These are phyloP conservation scores for Crypturellus tataupa DNA, from an alignment of 2,797 vertebrate species.

Conservation along the genomic window DNA sequence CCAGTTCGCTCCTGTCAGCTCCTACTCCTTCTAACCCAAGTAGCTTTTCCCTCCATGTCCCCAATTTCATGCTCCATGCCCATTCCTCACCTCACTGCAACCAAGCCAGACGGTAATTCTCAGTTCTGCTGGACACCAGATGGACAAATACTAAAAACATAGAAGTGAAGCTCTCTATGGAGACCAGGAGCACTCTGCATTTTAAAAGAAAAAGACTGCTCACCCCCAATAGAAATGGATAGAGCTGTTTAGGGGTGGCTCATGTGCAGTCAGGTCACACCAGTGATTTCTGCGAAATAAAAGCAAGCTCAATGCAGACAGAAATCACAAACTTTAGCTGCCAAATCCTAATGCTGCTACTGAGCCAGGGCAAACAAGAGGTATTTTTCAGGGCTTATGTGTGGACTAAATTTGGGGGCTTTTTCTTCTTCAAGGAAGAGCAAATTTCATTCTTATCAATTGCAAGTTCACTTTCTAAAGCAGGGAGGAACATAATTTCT, in stretches of 20 bases:
- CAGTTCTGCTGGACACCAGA: not conserved
- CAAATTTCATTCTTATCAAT: not conserved
- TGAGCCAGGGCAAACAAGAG: slow-evolving; percentile 21
- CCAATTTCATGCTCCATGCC: not conserved
- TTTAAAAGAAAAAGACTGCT: not conserved
- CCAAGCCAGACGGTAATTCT: not conserved
- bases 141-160: not conserved
- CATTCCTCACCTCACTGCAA: not conserved
- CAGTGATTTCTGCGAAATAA: slow-evolving; percentile 50
- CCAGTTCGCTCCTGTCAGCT: not conserved
- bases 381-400: slow-evolving; percentile 16
- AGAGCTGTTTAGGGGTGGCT: not conserved
- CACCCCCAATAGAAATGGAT: not conserved
- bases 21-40: rapidly evolving
- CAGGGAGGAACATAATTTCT: not conserved
- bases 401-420: not conserved
- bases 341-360: slow-evolving; percentile 36
- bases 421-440: not conserved
- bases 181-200: not conserved
- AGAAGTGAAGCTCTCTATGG: not conserved
- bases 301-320: slow-evolving; percentile 30
- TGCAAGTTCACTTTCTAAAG: not conserved
- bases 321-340: slow-evolving; percentile 53
- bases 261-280: slow-evolving; percentile 55
- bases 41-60: not conserved